These are phyloP conservation scores for Scaptomyza montana DNA, from an alignment of 1,140 invertebrate species.

Conservation along the genomic window DNA sequence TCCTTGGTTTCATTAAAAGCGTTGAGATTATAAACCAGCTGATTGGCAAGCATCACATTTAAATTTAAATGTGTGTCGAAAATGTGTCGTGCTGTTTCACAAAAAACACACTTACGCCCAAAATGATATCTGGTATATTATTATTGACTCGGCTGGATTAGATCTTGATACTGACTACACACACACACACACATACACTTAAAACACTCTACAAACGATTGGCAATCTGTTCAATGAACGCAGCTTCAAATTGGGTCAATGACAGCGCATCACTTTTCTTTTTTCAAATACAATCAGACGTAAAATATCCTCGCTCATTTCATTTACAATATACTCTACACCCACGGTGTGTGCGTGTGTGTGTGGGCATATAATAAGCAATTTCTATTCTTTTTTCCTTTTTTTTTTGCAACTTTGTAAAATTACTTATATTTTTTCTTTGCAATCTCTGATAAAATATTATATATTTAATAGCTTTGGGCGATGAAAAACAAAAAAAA, in stretches of 20 bases:
- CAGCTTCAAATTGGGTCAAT: slow-evolving; percentile 24
- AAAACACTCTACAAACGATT: slow-evolving; percentile 39
- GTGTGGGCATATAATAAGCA: background rate
- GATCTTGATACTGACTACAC: background rate
- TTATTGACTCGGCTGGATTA: slow-evolving; percentile 30
- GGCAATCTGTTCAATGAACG: slow-evolving; percentile 51
- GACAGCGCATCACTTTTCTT: slow-evolving; percentile 55
- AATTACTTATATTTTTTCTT: slow-evolving; percentile 9
- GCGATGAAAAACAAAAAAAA: slow-evolving; percentile 34
- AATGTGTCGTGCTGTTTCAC: too few species aligned
- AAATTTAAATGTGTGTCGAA: too few species aligned
- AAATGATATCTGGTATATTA: slow-evolving; percentile 43
- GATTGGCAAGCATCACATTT: too few species aligned
- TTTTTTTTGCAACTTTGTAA: slow-evolving; percentile 2
- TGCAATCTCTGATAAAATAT: slow-evolving; percentile 27
- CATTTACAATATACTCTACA: too few species aligned
- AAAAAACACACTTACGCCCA: background rate
- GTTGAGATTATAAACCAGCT: slow-evolving; percentile 38
- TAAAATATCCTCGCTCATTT: slow-evolving; percentile 72
- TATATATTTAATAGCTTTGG: slow-evolving; percentile 52
- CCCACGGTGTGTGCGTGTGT: too few species aligned
- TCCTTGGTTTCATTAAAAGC: too few species aligned
- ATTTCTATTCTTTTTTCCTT: slow-evolving; percentile 9
- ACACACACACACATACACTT: background rate
- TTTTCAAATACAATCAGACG: slow-evolving; percentile 67